phyloP scores from a whole-genome alignment of 2,797 vertebrate genomes.

The Cuculus canorus region DNA sequence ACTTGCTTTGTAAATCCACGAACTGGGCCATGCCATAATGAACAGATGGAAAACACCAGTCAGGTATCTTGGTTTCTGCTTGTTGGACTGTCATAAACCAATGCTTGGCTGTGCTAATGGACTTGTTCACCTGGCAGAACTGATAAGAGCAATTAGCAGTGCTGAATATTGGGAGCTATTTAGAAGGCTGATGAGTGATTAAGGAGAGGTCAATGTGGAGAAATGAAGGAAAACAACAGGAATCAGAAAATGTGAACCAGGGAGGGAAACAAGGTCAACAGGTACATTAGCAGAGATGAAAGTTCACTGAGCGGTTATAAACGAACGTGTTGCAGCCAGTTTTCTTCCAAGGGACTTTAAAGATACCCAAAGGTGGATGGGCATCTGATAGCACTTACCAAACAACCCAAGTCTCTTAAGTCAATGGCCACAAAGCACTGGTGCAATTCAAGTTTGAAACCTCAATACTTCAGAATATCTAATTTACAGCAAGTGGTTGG shows the following conservation, averaged over 20 bases:
- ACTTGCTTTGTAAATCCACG: neutral
- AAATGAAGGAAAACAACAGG: neutral
- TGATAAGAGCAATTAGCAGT: neutral
- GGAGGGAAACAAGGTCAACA: neutral
- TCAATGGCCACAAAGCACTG: neutral
- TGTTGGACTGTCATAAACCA: neutral
- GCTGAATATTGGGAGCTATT: neutral
- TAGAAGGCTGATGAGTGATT: neutral
- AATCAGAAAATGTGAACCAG: neutral
- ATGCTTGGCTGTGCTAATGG: neutral
- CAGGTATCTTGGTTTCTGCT: neutral
- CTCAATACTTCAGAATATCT: neutral
- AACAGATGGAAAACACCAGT: neutral
- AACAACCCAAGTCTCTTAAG: neutral
- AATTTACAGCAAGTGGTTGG: neutral
- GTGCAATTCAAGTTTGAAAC: neutral
- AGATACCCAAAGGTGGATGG: neutral
- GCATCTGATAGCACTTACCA: neutral
- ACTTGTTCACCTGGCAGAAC: neutral
- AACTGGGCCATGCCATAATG: neutral
- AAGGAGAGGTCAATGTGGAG: neutral
- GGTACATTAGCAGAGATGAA: neutral
- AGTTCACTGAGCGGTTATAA: neutral
- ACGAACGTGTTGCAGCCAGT: neutral
- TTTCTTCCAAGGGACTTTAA: neutral